These are phyloP conservation scores for Nipponia nippon DNA, from an alignment of 2,113 vertebrate genomes.

Conservation along the genomic window DNA sequence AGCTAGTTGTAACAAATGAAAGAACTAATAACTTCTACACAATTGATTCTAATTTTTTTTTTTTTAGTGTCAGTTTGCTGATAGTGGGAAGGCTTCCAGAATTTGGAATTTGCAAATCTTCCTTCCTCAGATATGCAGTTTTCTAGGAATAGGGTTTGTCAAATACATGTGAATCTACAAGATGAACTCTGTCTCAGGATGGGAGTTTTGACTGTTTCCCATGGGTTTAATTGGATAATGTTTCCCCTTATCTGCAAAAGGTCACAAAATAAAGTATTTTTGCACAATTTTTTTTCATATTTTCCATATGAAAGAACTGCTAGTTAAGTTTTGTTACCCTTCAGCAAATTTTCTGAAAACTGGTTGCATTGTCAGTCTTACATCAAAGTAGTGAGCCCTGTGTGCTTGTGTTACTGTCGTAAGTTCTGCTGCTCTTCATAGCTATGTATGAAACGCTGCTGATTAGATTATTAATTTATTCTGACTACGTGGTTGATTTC, in stretches of 20 bases:
- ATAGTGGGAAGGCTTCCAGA: neutral
- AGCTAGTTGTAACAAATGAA: neutral
- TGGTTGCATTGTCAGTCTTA: neutral
- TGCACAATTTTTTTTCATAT: neutral
- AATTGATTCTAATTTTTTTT: fast-evolving
- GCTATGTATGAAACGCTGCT: neutral
- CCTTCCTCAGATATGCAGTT: neutral
- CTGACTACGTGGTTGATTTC: neutral
- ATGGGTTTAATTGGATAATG: neutral
- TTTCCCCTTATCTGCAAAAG: neutral
- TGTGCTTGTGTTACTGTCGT: neutral
- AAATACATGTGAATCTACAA: neutral
- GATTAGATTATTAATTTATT: neutral
- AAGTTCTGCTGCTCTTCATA: neutral
- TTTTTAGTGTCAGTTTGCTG: neutral
- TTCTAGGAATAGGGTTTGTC: neutral
- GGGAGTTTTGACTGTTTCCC: neutral
- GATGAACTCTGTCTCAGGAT: neutral
- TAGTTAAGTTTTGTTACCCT: neutral
- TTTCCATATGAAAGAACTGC: neutral
- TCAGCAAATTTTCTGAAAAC: neutral
- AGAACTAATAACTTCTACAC: neutral
- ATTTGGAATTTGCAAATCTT: neutral
- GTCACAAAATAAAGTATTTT: neutral
- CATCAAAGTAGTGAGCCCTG: neutral